Percentiles rank a stretch among this genome's conserved stretches.
Conservation (phyloP, 2,113 vertebrate species). For the Poeciliopsis occidentalis region DNA sequence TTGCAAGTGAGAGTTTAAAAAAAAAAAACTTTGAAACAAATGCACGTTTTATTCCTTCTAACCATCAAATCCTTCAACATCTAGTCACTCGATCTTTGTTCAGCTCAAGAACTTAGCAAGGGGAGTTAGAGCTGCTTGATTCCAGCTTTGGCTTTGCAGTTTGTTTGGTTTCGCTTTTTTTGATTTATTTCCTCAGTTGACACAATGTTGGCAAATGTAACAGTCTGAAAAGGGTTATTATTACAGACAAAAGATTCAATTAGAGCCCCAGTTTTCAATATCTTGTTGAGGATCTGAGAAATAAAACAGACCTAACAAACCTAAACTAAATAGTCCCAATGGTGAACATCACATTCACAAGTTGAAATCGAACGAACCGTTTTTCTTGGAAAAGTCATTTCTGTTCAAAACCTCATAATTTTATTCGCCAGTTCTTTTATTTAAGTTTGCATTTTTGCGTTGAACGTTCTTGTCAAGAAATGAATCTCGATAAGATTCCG, state of each 20-base stretch:
- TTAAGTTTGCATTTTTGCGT: too few species aligned
- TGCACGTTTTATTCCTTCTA: slow-evolving; percentile 29
- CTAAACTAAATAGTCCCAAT: neutral
- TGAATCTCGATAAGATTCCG: too few species aligned
- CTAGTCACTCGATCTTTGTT: slow-evolving; percentile 14
- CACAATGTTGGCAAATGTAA: slow-evolving; percentile 15
- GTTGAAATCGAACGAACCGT: too few species aligned
- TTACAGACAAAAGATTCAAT: slow-evolving; percentile 22
- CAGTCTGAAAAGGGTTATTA: slow-evolving; percentile 29
- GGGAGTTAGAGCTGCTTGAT: neutral
- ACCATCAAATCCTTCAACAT: slow-evolving; percentile 31
- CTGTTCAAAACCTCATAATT: too few species aligned
- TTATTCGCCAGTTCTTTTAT: too few species aligned
- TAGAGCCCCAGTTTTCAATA: neutral
- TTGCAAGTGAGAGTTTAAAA: slow-evolving; percentile 27
- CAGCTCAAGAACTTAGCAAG: neutral
- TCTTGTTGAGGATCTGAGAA: slow-evolving; percentile 24
- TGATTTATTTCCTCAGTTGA: slow-evolving; percentile 6
- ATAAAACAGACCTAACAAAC: slow-evolving; percentile 1
- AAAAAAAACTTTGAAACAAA: slow-evolving; percentile 32
- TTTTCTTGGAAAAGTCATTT: too few species aligned
- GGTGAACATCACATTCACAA: slow-evolving; percentile 12
- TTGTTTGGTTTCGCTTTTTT: neutral
- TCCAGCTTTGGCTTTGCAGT: neutral
- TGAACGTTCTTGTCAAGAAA: too few species aligned